Conservation (phyloP, 2,888 invertebrate species). For the Polydesmus complanatus region DNA sequence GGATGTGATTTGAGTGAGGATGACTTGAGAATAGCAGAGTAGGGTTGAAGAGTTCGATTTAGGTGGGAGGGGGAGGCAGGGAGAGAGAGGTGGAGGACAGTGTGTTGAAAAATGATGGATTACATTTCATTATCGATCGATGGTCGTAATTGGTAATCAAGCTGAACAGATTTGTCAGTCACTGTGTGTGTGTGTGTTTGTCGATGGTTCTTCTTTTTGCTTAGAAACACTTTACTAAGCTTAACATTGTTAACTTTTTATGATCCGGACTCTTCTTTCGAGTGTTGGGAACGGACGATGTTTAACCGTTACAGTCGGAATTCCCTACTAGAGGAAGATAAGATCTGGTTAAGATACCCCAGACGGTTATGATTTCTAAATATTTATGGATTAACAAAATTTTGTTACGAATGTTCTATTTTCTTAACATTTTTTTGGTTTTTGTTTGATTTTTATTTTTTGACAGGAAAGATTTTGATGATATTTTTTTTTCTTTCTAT, state of each 20-base stretch:
- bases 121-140: conserved; percentile 17
- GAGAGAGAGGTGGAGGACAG: neutral
- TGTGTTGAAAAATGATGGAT: conserved; percentile 15
- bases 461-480: too few species aligned
- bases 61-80: neutral
- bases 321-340: too few species aligned
- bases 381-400: too few species aligned
- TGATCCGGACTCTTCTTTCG: neutral
- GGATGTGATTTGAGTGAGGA: neutral
- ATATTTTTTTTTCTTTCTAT: too few species aligned
- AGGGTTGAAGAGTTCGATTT: neutral
- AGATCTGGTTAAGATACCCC: too few species aligned
- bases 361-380: too few species aligned
- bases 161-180: conserved; percentile 17
- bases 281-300: too few species aligned
- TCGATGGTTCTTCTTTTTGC: neutral
- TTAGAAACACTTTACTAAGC: neutral
- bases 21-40: neutral
- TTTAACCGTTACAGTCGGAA: too few species aligned
- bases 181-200: neutral
- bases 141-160: conserved; percentile 17
- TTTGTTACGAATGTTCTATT: too few species aligned
- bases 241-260: neutral
- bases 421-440: too few species aligned
- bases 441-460: too few species aligned